Conservation (phyloP, 1,140 invertebrate genomes). For the Drosophila subpulchrella region DNA sequence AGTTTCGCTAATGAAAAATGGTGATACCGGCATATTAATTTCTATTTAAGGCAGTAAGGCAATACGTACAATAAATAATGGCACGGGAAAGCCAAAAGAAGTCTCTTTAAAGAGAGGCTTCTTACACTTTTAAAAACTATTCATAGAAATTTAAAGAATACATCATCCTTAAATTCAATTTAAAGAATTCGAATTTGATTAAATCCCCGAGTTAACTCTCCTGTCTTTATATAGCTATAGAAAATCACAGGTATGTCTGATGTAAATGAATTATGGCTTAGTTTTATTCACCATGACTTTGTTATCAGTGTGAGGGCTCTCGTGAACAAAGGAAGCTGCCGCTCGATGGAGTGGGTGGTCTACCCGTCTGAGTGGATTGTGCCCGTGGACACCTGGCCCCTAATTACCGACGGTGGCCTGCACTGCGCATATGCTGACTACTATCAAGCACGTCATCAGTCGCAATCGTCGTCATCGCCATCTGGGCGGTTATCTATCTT, state of each 20-base stretch:
- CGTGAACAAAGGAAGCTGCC: slow-evolving; percentile 3
- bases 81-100: neutral
- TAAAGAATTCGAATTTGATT: too few species aligned
- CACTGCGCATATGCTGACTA: slow-evolving; percentile 54
- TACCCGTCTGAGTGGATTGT: neutral
- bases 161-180: neutral
- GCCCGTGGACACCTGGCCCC: slow-evolving; percentile 9
- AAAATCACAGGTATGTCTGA: neutral
- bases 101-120: neutral
- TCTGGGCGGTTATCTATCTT: slow-evolving; percentile 16
- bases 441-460: slow-evolving; percentile 73
- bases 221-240: neutral
- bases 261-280: neutral
- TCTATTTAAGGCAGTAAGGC: neutral
- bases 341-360: neutral
- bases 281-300: neutral
- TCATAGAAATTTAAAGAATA: neutral
- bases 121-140: neutral
- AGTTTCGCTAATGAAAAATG: neutral
- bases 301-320: neutral
- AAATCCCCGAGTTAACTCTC: too few species aligned
- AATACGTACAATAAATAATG: slow-evolving; percentile 1
- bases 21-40: neutral
- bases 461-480: slow-evolving; percentile 56
- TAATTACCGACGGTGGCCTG: slow-evolving; percentile 37